Evolutionary conservation across 30 jellyfish, hydroid and myxozoan genomes (phyloP).

Genomic region (Haliclystus octoradiatus): DNA sequence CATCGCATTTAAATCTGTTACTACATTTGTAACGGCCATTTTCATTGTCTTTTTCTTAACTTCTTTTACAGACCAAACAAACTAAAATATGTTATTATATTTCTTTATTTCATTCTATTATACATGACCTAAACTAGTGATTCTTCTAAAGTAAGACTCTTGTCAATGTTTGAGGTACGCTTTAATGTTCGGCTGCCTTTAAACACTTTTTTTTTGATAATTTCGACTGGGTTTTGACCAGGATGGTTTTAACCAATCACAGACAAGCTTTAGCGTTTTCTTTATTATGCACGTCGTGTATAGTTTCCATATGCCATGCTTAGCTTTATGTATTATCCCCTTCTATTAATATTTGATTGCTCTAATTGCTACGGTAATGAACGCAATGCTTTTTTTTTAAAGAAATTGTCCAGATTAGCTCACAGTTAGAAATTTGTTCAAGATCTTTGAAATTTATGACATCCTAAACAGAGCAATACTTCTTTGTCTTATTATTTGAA

Average conservation of each 20-base stretch:
- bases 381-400: no score
- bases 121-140: background rate
- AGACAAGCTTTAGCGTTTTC: background rate
- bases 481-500: no score
- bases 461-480: no score
- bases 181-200: background rate
- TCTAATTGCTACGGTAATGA: background rate
- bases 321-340: background rate
- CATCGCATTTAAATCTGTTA: background rate
- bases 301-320: background rate
- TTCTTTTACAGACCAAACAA: no score
- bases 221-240: no score
- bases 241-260: background rate
- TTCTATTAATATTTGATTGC: background rate
- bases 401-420: no score
- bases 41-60: no score
- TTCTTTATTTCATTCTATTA: background rate
- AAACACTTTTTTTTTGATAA: background rate
- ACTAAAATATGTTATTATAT: no score
- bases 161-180: slow-evolving; percentile 1
- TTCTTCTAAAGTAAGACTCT: background rate
- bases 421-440: no score
- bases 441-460: no score
- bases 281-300: background rate
- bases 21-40: background rate